Base-by-base conservation (phyloP, 2,797 vertebrate genomes). In the Chiloscyllium punctatum region DNA sequence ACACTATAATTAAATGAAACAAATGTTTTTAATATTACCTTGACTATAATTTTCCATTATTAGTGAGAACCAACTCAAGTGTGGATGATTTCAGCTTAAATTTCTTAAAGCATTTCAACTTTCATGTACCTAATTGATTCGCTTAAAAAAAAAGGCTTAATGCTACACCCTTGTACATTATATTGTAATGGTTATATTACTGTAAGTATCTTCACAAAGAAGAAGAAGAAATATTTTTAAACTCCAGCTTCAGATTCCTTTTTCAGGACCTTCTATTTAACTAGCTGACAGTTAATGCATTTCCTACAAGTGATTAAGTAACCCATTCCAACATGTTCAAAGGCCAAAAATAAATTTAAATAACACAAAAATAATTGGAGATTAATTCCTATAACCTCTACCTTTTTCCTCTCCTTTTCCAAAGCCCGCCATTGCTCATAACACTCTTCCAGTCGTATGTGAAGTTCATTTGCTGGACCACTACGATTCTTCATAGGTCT, bases 321-420 rank as follows among this genome's bases (percentile, higher is more conserved):
- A 7, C 33, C 23, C 30, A 57, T 90, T 90, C 27, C 27, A 30
- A 25, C 27, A 90, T 30, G 53, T 90, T 1, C 7, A 92, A 92
- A 84, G 4, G 23, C 42, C 21, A 25, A 8, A 92, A 69, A 69
- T 92, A 92, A 92, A 92, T 21, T 68, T 68, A 92, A 91, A 92
- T 9, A 37, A 37, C 11, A 25, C 62, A 91, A 16, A 11, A 37
- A 33, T 3, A 62, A 90, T 3, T 62, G 53, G 27, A 88, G 11
- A 88, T 88, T 90, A 90, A 68, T 68, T 48, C 5, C 30, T 16
- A 68, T 66, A 90, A 79, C 16, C 27, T 37, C 96, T 96, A 97
- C 98, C 97, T 98, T 97, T 92, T 97, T 97, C 4, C 98, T 96
- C 91, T 98, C 97, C 42, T 96, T 97, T 96, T 98, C 97, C 84